Evolutionary conservation across 2,113 vertebrate genomes (phyloP).

Genomic region (Fregetta grallaria): DNA sequence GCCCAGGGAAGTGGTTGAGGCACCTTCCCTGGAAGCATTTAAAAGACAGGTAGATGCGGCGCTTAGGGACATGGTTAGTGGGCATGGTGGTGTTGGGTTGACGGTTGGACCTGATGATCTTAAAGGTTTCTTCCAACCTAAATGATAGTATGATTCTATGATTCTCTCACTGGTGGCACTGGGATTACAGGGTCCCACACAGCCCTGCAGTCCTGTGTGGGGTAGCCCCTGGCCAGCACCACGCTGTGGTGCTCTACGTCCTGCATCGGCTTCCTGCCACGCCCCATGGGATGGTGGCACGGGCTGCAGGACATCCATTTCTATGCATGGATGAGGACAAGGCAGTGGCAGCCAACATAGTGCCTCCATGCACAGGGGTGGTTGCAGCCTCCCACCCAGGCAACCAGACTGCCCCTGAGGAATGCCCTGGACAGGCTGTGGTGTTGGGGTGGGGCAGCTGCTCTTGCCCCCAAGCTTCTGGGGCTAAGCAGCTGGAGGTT

Average conservation of each 20-base stretch:
- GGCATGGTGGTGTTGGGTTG: too few species aligned
- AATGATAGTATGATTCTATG: too few species aligned
- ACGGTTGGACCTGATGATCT: too few species aligned
- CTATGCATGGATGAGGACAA: not conserved
- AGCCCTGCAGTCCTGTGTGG: not conserved
- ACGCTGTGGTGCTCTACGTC: too few species aligned
- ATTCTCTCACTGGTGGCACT: too few species aligned
- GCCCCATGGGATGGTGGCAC: not conserved
- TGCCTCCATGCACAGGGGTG: not conserved
- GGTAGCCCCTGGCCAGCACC: not conserved
- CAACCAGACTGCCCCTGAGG: not conserved
- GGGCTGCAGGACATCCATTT: not conserved
- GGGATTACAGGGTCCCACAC: not conserved
- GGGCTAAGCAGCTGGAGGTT: not conserved
- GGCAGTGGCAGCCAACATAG: not conserved
- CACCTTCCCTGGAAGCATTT: too few species aligned
- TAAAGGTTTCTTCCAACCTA: too few species aligned
- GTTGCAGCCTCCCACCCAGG: not conserved
- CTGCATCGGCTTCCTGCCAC: rapidly evolving
- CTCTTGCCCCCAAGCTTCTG: not conserved
- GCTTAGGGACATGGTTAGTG: too few species aligned
- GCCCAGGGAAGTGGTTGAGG: too few species aligned
- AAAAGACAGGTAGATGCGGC: too few species aligned
- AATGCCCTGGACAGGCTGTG: not conserved
- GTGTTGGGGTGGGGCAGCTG: not conserved